Evolutionary conservation across 37 sponge, comb jelly and placozoan genomes (phyloP).

Genomic region (Hormiphora californensis): DNA sequence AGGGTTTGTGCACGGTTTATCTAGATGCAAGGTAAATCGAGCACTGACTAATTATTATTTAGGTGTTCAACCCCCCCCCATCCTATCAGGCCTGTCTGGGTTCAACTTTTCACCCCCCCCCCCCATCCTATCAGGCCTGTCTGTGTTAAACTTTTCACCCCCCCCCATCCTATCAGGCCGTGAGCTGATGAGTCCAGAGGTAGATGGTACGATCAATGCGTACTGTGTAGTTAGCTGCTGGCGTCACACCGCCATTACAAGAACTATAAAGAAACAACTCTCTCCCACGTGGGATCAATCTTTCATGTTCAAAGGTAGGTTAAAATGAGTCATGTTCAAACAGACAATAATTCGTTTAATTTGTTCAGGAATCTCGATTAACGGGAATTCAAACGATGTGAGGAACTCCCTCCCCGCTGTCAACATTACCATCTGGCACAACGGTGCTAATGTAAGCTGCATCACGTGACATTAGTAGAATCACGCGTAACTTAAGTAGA

Average conservation of each 20-base stretch:
- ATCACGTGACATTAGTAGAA: too few relatives aligned
- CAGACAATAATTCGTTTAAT: not conserved
- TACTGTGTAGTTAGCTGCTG: constrained; percentile 24
- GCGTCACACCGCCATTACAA: not conserved
- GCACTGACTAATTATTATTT: too few relatives aligned
- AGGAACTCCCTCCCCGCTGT: constrained; percentile 3
- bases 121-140: too few relatives aligned
- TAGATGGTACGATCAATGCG: constrained; percentile 4
- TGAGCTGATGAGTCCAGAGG: constrained; percentile 8
- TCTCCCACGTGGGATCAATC: constrained; percentile 13
- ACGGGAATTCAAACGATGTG: constrained; percentile 1
- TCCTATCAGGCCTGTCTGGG: too few relatives aligned
- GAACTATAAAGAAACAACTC: not conserved
- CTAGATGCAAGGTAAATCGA: too few relatives aligned
- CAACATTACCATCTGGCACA: constrained; percentile 17
- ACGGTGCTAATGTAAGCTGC: not conserved
- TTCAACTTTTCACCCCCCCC: too few relatives aligned
- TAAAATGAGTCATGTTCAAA: not conserved
- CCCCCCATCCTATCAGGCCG: too few relatives aligned
- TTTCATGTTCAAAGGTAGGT: constrained; percentile 10
- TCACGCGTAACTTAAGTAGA: too few relatives aligned
- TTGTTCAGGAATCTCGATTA: not conserved
- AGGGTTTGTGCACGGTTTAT: too few relatives aligned
- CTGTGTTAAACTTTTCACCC: too few relatives aligned
- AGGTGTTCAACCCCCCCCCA: too few relatives aligned